A percentile compares a stretch with the other conserved stretches of the same genome.
phyloP scores from a whole-genome alignment of 2,113 vertebrate genomes.

The Alligator mississippiensis region DNA sequence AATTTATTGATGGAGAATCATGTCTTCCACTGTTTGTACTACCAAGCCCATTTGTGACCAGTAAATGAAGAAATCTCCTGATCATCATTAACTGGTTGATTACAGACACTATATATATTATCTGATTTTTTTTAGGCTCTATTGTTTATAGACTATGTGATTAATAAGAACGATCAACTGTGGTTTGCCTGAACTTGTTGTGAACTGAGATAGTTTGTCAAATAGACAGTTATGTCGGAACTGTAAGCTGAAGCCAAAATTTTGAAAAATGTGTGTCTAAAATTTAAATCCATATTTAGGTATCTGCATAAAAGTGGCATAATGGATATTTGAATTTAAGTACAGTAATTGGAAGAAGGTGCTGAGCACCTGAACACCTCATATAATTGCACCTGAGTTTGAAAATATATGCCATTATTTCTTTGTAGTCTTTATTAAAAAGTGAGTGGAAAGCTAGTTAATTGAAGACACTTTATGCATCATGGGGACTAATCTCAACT shows the following conservation, averaged over 20 bases:
- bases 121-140: no score
- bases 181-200: conserved; percentile 38
- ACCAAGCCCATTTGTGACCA: not conserved
- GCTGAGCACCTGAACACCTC: not conserved
- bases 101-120: not conserved
- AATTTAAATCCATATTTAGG: not conserved
- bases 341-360: not conserved
- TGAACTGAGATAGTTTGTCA: conserved; percentile 36
- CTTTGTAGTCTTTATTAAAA: not conserved
- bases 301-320: not conserved
- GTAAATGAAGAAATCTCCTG: not conserved
- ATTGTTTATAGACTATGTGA: not conserved
- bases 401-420: not conserved
- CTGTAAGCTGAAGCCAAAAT: conserved; percentile 28
- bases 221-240: conserved; percentile 23
- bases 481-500: not conserved
- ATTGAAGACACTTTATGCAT: conserved; percentile 19
- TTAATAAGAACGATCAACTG: conserved; percentile 11
- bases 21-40: not conserved
- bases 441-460: not conserved
- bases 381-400: not conserved
- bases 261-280: not conserved
- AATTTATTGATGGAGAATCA: not conserved
- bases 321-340: not conserved
- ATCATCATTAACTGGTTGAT: not conserved